A percentile compares a stretch with the other conserved stretches of the same genome.
phyloP scores from a whole-genome alignment of 2,113 vertebrate species.

The Antigone vipio region DNA sequence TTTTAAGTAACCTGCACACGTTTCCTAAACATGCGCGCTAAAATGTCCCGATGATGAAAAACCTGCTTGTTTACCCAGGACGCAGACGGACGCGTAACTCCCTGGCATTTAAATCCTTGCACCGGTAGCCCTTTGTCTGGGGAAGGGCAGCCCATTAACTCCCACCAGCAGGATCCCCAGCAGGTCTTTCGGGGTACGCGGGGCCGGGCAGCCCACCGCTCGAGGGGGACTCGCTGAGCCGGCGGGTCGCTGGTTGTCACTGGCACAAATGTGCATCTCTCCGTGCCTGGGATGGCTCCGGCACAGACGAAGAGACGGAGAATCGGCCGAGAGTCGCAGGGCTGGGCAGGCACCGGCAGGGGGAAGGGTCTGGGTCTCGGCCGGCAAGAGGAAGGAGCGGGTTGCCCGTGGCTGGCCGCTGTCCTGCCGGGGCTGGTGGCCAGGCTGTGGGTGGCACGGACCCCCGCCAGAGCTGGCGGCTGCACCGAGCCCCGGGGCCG shows the following conservation, averaged over 20 bases:
- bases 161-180: not conserved
- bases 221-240: too few species aligned
- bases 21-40: not conserved
- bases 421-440: not conserved
- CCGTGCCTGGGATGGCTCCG: not conserved
- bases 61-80: not conserved
- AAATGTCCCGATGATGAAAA: not conserved
- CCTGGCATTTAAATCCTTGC: not conserved
- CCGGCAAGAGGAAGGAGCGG: not conserved
- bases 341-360: not conserved
- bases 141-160: not conserved
- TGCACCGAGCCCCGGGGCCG: too few species aligned
- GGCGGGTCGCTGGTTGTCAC: not conserved
- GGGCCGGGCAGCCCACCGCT: not conserved
- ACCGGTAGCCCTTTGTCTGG: not conserved
- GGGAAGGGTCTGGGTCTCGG: not conserved
- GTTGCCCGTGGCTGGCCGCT: rapidly evolving
- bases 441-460: not conserved
- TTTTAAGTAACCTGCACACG: not conserved
- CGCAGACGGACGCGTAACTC: rapidly evolving
- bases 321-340: not conserved
- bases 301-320: not conserved
- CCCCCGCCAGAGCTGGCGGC: not conserved
- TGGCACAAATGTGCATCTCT: not conserved
- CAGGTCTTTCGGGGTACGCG: not conserved